Evolutionary conservation across 2,888 invertebrate genomes (phyloP), one percentile per base, ranked within the genome.

Genomic region (Hyppa rectilinea): DNA sequence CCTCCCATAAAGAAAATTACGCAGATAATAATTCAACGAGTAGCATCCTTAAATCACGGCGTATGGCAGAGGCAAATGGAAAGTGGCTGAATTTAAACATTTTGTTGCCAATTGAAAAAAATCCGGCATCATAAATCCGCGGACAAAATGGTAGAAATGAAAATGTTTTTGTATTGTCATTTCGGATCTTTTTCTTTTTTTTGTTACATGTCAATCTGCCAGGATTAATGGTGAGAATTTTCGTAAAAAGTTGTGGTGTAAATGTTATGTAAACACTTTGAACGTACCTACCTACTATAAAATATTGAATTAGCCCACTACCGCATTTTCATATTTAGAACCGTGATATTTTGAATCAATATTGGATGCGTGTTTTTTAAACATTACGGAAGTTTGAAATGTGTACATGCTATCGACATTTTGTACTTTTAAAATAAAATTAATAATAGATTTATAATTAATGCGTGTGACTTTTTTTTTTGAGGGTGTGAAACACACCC

Each of bases 31-130:
- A 90, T 87, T 90, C 89, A 89, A 78, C 79, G 79, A 72, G 75
- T 74, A 84, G 63, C 88, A 86, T 72, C 89, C 86, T 83, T 92
- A 91, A 92, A 92, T 93, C 93, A 91, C 90, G 88, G 88, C 86
- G 88, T 87, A 86, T 86, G 89, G 89, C 90, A 88, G 87, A 83
- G 85, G 85, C 87, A 91, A 92, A 92, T 92, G 91, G 90, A 87
- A 89, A 88, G 85, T 88, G 88, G 87, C 85, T 75, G 84, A 85
- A 85, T 87, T 91, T 87, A 88, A 90, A 88, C 85, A 85, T 90
- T 91, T 89, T 88, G 75, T 88, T 87, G 89, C 78, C 89, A 88
- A 92, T 92, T 90, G 88, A 90, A 92, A 91, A 89, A 84, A 80
- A 74, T 75, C 36, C 43, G 49, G 36, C 23, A 49, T 71, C 69